Conservation (phyloP, 2,113 vertebrate genomes). For the Oreochromis niloticus region DNA sequence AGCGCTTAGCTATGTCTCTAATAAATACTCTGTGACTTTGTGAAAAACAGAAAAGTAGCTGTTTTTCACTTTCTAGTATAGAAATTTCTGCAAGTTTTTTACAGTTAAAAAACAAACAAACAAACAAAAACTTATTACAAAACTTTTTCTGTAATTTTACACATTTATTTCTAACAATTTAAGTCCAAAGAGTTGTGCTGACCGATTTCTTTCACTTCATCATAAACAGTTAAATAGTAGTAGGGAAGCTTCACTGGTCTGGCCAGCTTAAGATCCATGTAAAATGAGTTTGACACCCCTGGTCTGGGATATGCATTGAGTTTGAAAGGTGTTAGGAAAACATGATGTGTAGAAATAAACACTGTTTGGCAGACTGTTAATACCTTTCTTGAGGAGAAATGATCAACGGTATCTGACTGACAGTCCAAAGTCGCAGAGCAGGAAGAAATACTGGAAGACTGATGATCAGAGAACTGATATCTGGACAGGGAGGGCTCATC, state of each 20-base stretch:
- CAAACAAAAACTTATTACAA: neutral
- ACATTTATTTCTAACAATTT: neutral
- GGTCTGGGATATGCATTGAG: neutral
- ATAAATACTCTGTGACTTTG: neutral
- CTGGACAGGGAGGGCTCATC: conserved; percentile 57
- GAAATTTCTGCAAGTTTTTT: no score
- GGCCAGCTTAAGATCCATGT: neutral
- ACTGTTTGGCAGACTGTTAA: neutral
- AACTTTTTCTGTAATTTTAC: neutral
- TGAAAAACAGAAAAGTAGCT: neutral
- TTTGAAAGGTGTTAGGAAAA: neutral
- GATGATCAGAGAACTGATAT: conserved; percentile 61
- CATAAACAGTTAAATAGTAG: neutral
- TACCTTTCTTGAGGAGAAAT: conserved; percentile 76
- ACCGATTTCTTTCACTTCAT: neutral
- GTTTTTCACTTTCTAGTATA: neutral
- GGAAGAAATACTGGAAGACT: conserved; percentile 67
- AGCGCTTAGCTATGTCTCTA: neutral
- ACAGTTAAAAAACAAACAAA: no score
- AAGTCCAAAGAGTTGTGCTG: neutral
- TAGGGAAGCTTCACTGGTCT: neutral
- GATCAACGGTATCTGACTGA: conserved; percentile 71
- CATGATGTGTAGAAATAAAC: neutral
- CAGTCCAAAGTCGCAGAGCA: conserved; percentile 68
- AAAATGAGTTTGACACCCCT: neutral